phyloP scores from a whole-genome alignment of 2,113 vertebrate species.

The Brachyistius frenatus region DNA sequence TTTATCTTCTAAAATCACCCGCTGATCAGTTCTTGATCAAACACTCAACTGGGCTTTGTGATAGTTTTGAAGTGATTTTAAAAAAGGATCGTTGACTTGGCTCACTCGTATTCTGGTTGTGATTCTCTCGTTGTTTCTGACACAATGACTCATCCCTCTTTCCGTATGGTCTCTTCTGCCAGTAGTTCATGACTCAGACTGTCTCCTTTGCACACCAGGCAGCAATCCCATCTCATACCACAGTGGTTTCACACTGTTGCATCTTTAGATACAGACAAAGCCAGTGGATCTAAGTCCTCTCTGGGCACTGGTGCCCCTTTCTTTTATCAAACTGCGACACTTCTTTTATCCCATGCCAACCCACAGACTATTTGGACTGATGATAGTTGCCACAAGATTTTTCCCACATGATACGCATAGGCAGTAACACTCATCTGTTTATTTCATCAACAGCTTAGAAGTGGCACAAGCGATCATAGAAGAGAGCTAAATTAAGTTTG shows the following conservation, averaged over 20 bases:
- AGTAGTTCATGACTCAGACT: conserved; percentile 43
- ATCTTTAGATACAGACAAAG: conserved; percentile 20
- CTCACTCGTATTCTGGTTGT: neutral
- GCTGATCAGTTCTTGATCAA: neutral
- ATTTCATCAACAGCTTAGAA: conserved; percentile 37
- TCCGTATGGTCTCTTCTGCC: conserved; percentile 4
- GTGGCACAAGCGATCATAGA: neutral
- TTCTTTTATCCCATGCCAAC: neutral
- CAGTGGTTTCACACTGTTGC: conserved; percentile 10
- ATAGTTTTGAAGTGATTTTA: conserved; percentile 1
- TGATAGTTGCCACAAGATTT: conserved; percentile 6
- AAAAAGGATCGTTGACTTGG: neutral
- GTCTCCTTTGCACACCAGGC: neutral
- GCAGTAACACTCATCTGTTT: conserved; percentile 24
- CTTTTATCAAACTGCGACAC: neutral
- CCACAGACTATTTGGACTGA: neutral
- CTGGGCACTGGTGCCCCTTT: neutral
- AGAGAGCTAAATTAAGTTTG: conserved; percentile 9
- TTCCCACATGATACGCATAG: neutral
- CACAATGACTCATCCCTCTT: conserved; percentile 34
- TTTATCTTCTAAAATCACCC: neutral
- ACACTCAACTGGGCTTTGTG: neutral
- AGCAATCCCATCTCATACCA: conserved; percentile 26
- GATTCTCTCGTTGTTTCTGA: conserved; percentile 21
- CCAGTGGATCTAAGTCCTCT: conserved; percentile 6